A percentile compares a stretch with the other conserved stretches of the same genome.
phyloP scores from a whole-genome alignment of 64 coral and sea anemone genomes.

The Stichodactyla mertensii region DNA sequence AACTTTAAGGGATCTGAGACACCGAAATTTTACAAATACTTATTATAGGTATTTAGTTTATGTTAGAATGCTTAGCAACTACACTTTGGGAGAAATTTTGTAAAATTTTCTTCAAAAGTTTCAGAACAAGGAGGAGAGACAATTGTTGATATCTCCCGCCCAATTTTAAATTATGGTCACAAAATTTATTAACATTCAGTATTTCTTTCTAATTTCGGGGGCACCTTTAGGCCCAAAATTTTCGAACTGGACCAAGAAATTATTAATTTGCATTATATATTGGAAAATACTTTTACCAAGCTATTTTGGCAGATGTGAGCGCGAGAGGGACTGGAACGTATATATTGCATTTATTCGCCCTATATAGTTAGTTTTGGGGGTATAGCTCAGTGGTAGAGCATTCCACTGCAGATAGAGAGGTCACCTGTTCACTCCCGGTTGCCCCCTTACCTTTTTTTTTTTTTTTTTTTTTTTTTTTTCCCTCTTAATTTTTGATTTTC shows the following conservation, averaged over 20 bases:
- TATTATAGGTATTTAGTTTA: background rate
- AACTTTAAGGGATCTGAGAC: too few species aligned
- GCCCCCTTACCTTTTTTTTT: slow-evolving; percentile 41
- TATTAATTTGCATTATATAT: too few species aligned
- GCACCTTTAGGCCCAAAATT: too few species aligned
- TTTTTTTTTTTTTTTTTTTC: background rate
- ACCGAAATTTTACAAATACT: background rate
- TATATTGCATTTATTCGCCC: background rate
- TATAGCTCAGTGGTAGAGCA: slow-evolving; percentile 80
- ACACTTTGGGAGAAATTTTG: background rate
- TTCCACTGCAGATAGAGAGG: slow-evolving; percentile 74
- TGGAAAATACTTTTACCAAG: too few species aligned
- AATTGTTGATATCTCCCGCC: background rate
- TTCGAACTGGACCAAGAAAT: too few species aligned
- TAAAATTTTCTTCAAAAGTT: background rate
- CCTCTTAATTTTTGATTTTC: background rate
- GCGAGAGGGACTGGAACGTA: background rate
- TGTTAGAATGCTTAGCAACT: background rate
- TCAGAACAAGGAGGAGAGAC: background rate
- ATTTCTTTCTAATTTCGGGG: too few species aligned
- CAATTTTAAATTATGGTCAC: background rate
- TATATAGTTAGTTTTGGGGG: background rate
- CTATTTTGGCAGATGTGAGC: background rate
- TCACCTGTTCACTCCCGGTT: slow-evolving; percentile 70
- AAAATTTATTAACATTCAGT: background rate